Base-by-base conservation (phyloP, 35 echinoderm and acorn worm species). In the Chiridota heheva region DNA sequence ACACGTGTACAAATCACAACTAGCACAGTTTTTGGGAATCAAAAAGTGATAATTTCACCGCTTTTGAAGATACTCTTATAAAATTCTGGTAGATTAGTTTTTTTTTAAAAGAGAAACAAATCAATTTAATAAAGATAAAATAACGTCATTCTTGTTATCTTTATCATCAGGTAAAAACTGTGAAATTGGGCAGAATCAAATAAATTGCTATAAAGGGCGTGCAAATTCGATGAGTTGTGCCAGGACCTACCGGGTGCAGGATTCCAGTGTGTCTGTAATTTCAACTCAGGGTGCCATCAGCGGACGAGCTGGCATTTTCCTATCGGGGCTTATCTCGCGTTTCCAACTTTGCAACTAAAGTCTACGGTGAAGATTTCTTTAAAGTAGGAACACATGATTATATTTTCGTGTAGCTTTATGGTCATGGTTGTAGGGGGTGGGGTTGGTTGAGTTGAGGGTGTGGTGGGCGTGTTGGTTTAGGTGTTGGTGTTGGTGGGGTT, bases 331-430 rank as follows among this genome's bases (percentile, higher is more conserved):
- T 88, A 93, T 63, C 82, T 93, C 60, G 85, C 90, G 17, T 93
- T 93, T 16, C 90, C 90, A 24, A 88, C 76, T 17, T 55, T 93
- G 13, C 46, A 59, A 20, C 85, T 82, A 27, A 70, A 86, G 34
- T 77, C 84, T 10, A 88, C 79, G 34, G 84, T 93, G 90, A 93
- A 75, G 24, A 46, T 93, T 26, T 93, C 90, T 28, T 85, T 93
- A 27, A 81, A 93, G 90, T 93, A 60, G 88, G 90, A 58, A 41
- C 37, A 58, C 20, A 62, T 18, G 4, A 26, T 30, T 64, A 34
- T 6, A 31, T 12, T 46, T 32, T 28, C 4, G 22, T 68, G 5
- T 24, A 5, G 4, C 0, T 68, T 5, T 68, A 28, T 5, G 5
- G 13, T 18, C 37, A 24, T 29, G 16, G 62, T 2, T 15, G 34